Percentiles rank a stretch among this genome's conserved stretches.
Conservation (phyloP, 2,113 vertebrate species). For the Mormoops blainvillei region DNA sequence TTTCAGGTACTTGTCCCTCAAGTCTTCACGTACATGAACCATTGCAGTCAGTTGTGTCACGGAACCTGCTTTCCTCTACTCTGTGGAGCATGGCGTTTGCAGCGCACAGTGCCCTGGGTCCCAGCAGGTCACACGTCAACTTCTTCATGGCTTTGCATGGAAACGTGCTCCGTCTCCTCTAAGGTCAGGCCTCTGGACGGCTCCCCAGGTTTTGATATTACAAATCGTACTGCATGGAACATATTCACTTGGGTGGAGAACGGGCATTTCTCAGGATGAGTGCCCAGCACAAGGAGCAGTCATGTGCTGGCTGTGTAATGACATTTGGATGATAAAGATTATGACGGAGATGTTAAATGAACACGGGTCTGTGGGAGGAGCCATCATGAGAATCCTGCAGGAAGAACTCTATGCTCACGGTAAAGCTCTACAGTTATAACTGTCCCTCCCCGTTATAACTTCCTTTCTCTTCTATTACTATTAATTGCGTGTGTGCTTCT, state of each 20-base stretch:
- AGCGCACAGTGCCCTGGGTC: neutral
- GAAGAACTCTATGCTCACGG: neutral
- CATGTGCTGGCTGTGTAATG: neutral
- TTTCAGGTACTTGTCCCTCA: neutral
- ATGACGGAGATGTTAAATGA: neutral
- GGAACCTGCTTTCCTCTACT: neutral
- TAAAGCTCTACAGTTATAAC: neutral
- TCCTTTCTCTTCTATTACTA: neutral
- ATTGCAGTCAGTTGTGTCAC: neutral
- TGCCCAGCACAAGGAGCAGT: neutral
- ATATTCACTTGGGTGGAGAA: neutral
- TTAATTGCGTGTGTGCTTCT: too few relatives aligned
- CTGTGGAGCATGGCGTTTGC: rapidly evolving
- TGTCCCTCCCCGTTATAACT: neutral
- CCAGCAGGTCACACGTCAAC: too few relatives aligned
- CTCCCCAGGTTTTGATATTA: neutral
- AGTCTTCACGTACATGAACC: neutral
- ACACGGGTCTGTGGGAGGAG: neutral
- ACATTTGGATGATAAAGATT: neutral
- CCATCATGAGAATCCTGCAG: neutral
- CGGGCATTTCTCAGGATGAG: neutral
- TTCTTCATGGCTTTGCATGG: neutral
- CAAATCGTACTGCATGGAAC: neutral
- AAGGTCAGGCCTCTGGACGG: neutral
- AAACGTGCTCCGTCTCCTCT: neutral